Evolutionary conservation across 2,888 invertebrate species (phyloP), one percentile per base, ranked within the genome.

Genomic region (Agelastica alni): DNA sequence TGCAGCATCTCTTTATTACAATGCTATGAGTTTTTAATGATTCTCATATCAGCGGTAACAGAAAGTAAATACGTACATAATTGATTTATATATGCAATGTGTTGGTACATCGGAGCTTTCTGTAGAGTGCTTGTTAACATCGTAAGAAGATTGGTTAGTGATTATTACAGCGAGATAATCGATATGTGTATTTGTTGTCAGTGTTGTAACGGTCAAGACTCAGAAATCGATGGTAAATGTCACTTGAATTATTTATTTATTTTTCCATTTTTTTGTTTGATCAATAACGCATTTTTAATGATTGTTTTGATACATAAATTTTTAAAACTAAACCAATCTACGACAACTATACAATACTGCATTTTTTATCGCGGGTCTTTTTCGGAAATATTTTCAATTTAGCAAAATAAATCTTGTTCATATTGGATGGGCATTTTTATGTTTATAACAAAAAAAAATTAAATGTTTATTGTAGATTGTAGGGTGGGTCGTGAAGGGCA

Each of bases 101-200:
- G 75, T 64, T 69, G 73, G 73, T 73, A 73, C 55, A 66, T 70
- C 51, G 69, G 69, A 63, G 73, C 75, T 59, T 72, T 72, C 62
- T 68, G 67, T 46, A 66, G 70, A 48, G 73, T 75, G 60, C 66
- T 72, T 49, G 67, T 65, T 56, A 75, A 75, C 66, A 63, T 75
- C 58, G 62, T 68, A 22, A 49, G 59, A 28, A 67, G 75, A 60
- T 59, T 71, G 39, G 65, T 62, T 42, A 59, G 63, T 32, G 71
- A 74, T 53, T 49, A 68, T 54, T 54, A 66, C 52, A 68, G 71
- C 61, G 64, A 60, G 13, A 61, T 59, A 31, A 70, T 72, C 53
- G 70, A 64, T 60, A 73, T 74, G 70, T 72, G 71, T 56, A 59
- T 63, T 26, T 65, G 70, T 42, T 70, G 70, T 52, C 70, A 44